Evolutionary conservation across 2,888 invertebrate species (phyloP).

Genomic region (Drosophila neotestacea): DNA sequence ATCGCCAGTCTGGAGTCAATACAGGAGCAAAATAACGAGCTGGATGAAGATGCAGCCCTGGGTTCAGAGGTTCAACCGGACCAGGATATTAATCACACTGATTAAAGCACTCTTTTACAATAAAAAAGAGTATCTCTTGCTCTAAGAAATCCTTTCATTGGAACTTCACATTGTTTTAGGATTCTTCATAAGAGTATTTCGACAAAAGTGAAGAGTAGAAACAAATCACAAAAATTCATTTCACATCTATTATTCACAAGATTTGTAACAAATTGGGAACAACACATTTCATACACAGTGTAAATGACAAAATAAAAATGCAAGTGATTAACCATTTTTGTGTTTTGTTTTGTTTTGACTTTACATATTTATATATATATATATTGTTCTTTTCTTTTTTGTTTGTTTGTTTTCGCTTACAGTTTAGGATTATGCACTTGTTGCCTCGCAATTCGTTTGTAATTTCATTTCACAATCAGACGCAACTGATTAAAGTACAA

Average conservation of each 20-base stretch:
- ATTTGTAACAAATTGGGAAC: no score
- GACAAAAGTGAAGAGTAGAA: no score
- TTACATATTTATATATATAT: slow-evolving; percentile 24
- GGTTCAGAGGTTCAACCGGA: not conserved
- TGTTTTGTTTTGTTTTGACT: not conserved
- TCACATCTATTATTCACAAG: not conserved
- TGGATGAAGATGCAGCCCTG: slow-evolving; percentile 6
- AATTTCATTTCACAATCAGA: slow-evolving; percentile 1
- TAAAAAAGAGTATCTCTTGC: not conserved
- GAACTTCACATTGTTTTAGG: no score
- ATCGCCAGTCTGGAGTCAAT: slow-evolving; percentile 42
- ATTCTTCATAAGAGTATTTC: no score
- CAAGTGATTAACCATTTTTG: not conserved
- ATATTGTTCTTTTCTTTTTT: slow-evolving; percentile 12
- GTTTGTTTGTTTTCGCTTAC: slow-evolving; percentile 13
- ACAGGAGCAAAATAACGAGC: slow-evolving; percentile 2
- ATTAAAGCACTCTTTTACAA: not conserved
- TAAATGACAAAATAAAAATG: not conserved
- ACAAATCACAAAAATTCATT: not conserved
- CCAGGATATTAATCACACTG: not conserved
- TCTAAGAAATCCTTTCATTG: no score
- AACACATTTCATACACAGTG: not conserved
- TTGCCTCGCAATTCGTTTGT: slow-evolving; percentile 22
- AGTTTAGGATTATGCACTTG: slow-evolving; percentile 47
- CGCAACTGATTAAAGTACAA: slow-evolving; percentile 8